Conservation (phyloP, 2,113 vertebrate genomes). For the Phyllostomus discolor region DNA sequence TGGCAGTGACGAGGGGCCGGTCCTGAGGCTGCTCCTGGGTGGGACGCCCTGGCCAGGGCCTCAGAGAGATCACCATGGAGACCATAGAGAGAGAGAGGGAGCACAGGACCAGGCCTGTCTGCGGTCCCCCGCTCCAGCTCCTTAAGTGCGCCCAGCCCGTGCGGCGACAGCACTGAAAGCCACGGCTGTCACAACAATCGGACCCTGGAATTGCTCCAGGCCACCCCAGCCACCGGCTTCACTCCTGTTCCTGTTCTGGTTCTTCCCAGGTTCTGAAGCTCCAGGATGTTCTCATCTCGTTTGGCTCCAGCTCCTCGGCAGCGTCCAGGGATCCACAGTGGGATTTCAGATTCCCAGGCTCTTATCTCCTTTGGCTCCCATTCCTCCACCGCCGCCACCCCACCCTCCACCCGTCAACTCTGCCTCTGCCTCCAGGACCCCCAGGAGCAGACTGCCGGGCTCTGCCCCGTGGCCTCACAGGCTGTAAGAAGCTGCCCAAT, state of each 20-base stretch:
- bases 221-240: neutral
- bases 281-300: neutral
- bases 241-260: neutral
- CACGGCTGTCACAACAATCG: neutral
- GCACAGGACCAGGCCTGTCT: rapidly evolving
- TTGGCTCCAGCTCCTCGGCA: neutral
- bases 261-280: neutral
- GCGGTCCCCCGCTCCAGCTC: neutral
- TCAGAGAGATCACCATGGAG: neutral
- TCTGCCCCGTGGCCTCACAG: rapidly evolving
- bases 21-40: neutral
- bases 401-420: rapidly evolving
- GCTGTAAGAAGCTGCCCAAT: neutral
- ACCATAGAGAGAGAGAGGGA: rapidly evolving
- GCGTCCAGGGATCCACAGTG: neutral
- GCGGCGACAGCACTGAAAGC: no score
- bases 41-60: neutral
- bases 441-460: rapidly evolving
- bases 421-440: no score
- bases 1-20: neutral
- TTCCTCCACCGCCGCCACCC: no score
- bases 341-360: neutral
- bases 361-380: neutral
- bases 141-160: no score
- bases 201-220: neutral